A percentile compares a stretch with the other conserved stretches of the same genome.
phyloP scores from a whole-genome alignment of 1,140 invertebrate species.

The Sarcophaga bullata region DNA sequence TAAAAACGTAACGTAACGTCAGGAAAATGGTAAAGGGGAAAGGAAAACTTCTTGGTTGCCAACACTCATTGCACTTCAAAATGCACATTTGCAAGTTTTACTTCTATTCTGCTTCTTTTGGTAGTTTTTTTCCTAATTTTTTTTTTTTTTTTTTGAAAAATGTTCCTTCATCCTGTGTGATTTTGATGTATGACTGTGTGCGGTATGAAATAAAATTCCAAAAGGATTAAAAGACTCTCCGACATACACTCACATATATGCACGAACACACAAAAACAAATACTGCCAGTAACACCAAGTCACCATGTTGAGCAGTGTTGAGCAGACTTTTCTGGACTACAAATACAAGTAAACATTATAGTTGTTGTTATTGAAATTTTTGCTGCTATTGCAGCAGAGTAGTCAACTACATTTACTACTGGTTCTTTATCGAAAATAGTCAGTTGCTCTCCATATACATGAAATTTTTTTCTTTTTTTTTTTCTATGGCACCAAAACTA shows the following conservation, averaged over 20 bases:
- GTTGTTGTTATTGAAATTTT: neutral
- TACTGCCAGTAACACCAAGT: no score
- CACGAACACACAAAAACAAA: neutral
- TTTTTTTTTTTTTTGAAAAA: neutral
- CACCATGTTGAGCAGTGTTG: no score
- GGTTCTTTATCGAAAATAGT: no score
- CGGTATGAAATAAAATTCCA: conserved; percentile 21
- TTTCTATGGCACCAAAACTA: neutral
- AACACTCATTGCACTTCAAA: conserved; percentile 33
- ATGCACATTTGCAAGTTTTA: conserved; percentile 29
- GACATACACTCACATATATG: neutral
- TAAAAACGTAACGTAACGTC: neutral
- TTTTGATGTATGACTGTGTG: conserved; percentile 40
- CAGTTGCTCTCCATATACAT: neutral
- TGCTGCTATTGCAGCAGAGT: neutral
- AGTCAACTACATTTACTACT: no score
- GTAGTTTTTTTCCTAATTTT: neutral
- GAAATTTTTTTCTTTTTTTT: neutral
- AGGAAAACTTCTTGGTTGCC: neutral
- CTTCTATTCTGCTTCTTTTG: neutral
- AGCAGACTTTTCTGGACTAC: no score
- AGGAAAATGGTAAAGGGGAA: neutral
- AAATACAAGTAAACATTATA: no score
- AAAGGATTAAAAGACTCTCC: conserved; percentile 18
- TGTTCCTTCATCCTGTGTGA: conserved; percentile 36